phyloP scores from a whole-genome alignment of 2,888 invertebrate species.

The Caenorhabditis parvicauda region DNA sequence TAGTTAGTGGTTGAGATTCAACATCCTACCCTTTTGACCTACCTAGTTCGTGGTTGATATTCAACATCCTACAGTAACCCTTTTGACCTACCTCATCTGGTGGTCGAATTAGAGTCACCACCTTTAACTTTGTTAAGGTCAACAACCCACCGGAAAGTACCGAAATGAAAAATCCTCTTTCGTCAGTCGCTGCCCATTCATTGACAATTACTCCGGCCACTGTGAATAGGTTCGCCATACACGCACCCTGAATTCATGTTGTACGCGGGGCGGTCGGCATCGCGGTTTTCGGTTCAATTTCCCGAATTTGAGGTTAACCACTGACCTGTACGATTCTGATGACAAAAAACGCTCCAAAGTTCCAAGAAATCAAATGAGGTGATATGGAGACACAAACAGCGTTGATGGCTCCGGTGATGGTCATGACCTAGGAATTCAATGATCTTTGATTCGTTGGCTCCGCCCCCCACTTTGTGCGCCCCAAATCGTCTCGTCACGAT shows the following conservation, averaged over 20 bases:
- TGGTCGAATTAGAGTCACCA: too few species aligned
- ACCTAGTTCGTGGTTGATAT: too few species aligned
- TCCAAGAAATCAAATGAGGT: conserved; percentile 28
- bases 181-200: conserved; percentile 39
- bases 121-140: too few species aligned
- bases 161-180: conserved; percentile 46
- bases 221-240: conserved; percentile 46
- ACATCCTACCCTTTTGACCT: too few species aligned
- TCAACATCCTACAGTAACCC: too few species aligned
- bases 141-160: too few species aligned
- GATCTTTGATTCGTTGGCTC: neutral
- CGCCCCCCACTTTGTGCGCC: conserved; percentile 20
- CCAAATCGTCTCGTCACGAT: conserved; percentile 27
- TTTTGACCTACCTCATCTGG: too few species aligned
- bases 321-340: conserved; percentile 23
- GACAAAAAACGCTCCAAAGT: conserved; percentile 31
- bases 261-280: neutral
- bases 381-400: conserved; percentile 27
- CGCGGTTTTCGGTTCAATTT: too few species aligned
- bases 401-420: conserved; percentile 23
- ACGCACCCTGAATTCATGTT: conserved; percentile 35
- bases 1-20: too few species aligned
- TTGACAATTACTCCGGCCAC: conserved; percentile 43
- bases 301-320: neutral
- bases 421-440: conserved; percentile 19